phyloP scores from a whole-genome alignment of 2,113 vertebrate genomes.

The Percopsis transmontana region DNA sequence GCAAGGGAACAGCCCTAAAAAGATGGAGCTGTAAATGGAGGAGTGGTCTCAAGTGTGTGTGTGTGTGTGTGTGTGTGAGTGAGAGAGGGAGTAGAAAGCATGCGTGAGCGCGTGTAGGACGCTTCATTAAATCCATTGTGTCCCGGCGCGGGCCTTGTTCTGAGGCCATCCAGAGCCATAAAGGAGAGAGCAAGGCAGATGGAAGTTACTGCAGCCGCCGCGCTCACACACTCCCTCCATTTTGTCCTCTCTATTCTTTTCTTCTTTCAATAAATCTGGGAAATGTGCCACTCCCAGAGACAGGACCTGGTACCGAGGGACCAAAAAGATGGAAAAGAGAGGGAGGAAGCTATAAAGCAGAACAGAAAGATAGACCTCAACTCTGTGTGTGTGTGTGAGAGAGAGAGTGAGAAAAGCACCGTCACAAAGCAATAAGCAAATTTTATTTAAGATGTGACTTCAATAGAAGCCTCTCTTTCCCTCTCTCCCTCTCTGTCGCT shows the following conservation, averaged over 20 bases:
- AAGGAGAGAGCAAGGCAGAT: constrained; percentile 50
- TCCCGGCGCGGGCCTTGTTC: constrained; percentile 54
- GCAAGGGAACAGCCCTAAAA: constrained; percentile 69
- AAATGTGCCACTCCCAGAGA: constrained; percentile 32
- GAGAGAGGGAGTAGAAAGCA: neutral
- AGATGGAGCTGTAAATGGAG: constrained; percentile 61
- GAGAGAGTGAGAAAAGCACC: neutral
- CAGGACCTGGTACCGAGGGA: neutral
- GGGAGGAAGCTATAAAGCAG: neutral
- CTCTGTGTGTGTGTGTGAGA: neutral
- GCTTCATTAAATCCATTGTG: constrained; percentile 78
- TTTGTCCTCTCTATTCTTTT: constrained; percentile 13
- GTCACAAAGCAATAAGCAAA: neutral
- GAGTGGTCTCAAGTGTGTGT: constrained; percentile 20
- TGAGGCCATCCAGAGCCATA: constrained; percentile 45
- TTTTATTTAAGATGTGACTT: neutral
- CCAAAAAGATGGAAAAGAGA: neutral
- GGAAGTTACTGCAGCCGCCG: constrained; percentile 52
- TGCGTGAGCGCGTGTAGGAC: constrained; percentile 23
- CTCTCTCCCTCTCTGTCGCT: constrained; percentile 24
- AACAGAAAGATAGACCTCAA: neutral
- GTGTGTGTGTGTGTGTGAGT: constrained; percentile 8
- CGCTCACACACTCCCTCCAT: constrained; percentile 36
- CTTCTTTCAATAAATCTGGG: constrained; percentile 53
- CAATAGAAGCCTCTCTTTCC: neutral